Evolutionary conservation across 2,797 vertebrate genomes (phyloP).

Genomic region (Lagothrix lagotricha): DNA sequence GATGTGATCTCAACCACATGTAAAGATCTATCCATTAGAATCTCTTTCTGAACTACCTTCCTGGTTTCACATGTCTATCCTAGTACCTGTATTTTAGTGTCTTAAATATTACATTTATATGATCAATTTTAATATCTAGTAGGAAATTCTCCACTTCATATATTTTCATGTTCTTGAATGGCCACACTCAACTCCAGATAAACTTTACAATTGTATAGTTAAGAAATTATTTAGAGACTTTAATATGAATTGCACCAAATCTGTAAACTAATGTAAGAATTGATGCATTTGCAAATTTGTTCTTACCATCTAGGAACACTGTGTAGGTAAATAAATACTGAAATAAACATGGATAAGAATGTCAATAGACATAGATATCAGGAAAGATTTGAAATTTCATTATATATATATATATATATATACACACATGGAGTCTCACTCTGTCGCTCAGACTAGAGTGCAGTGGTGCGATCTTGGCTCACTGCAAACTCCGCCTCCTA

Average conservation of each 20-base stretch:
- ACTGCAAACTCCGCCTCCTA: too few relatives aligned
- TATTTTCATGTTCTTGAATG: conserved; percentile 34
- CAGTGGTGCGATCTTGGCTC: too few relatives aligned
- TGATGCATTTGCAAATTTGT: not conserved
- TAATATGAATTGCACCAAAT: conserved; percentile 1
- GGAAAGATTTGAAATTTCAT: not conserved
- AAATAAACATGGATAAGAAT: not conserved
- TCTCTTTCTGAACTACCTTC: not conserved
- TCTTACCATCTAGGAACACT: not conserved
- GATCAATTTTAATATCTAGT: not conserved
- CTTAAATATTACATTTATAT: not conserved
- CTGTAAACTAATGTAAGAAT: not conserved
- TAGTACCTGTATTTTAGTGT: not conserved
- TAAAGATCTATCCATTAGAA: conserved; percentile 4
- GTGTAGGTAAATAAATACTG: not conserved
- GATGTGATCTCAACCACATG: not conserved
- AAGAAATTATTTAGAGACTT: conserved; percentile 5
- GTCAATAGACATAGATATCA: not conserved
- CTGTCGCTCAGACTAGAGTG: too few relatives aligned
- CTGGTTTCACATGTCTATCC: not conserved
- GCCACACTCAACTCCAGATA: not conserved
- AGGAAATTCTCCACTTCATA: not conserved
- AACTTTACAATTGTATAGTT: conserved; percentile 7
- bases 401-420: too few relatives aligned
- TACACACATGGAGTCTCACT: too few relatives aligned